A percentile compares a stretch with the other conserved stretches of the same genome.
These are phyloP conservation scores for Coenonympha glycerion DNA, from an alignment of 2,888 invertebrate genomes.

Conservation along the genomic window DNA sequence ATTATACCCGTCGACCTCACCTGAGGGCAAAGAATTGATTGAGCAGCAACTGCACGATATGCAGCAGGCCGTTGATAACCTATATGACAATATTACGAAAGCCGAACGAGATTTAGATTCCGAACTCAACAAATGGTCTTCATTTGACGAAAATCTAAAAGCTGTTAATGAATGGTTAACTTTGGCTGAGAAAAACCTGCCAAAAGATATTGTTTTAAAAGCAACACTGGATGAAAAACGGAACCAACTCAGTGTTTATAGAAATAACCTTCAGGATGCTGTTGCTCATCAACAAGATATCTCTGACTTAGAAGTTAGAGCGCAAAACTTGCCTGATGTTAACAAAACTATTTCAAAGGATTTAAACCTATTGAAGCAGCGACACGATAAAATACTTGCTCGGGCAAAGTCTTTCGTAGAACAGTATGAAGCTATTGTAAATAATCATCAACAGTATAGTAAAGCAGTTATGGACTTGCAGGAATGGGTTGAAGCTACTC, in stretches of 20 bases:
- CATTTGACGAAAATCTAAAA: conserved; percentile 90
- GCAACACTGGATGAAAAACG: conserved; percentile 94
- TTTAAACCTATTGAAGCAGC: conserved; percentile 80
- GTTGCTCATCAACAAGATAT: conserved; percentile 90
- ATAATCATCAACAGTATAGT: conserved; percentile 91
- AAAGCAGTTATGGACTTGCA: conserved; percentile 90
- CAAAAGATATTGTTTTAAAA: conserved; percentile 86
- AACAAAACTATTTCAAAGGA: conserved; percentile 84
- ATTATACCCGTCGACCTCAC: conserved; percentile 88
- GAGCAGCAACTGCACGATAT: conserved; percentile 88
- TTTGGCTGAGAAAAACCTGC: conserved; percentile 83
- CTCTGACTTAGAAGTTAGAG: conserved; percentile 85
- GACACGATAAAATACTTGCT: conserved; percentile 82
- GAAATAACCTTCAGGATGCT: conserved; percentile 87
- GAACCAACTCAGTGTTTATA: conserved; percentile 88
- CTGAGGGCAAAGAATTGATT: conserved; percentile 90
- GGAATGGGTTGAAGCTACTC: conserved; percentile 90
- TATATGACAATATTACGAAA: conserved; percentile 87
- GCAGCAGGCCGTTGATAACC: conserved; percentile 85
- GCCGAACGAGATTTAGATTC: conserved; percentile 88
- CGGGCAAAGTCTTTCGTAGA: conserved; percentile 86
- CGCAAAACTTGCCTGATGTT: conserved; percentile 86
- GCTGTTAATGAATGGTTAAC: conserved; percentile 87
- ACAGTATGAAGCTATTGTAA: conserved; percentile 90
- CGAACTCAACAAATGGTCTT: conserved; percentile 90